These are phyloP conservation scores for Bombus soroeensis DNA, from an alignment of 1,140 invertebrate species.

Conservation along the genomic window DNA sequence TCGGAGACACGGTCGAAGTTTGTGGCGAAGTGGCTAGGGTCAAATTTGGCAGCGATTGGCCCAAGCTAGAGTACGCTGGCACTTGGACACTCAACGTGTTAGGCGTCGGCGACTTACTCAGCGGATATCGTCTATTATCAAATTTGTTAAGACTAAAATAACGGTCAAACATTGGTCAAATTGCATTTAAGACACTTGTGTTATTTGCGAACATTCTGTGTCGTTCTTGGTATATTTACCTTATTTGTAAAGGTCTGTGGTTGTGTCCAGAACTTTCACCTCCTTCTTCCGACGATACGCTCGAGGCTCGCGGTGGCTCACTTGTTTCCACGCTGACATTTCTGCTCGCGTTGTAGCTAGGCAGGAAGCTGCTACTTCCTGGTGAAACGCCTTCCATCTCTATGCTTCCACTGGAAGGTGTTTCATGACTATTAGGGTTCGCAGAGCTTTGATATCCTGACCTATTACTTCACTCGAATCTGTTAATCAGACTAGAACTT, in stretches of 20 bases:
- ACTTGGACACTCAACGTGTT: conserved; percentile 91
- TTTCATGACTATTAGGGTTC: neutral
- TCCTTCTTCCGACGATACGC: conserved; percentile 85
- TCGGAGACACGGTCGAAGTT: conserved; percentile 80
- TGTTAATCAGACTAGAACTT: neutral
- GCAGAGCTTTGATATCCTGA: neutral
- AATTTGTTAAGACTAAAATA: conserved; percentile 54
- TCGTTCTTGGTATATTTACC: conserved; percentile 64
- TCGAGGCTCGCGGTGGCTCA: conserved; percentile 83
- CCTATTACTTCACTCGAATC: neutral
- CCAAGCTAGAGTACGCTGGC: conserved; percentile 85
- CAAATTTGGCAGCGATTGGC: conserved; percentile 89
- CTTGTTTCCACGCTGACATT: conserved; percentile 84
- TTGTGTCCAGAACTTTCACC: conserved; percentile 75
- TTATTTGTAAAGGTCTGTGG: conserved; percentile 77
- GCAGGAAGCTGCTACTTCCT: conserved; percentile 80
- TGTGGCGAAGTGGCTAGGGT: conserved; percentile 83
- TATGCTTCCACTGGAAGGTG: conserved; percentile 85
- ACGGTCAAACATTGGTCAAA: conserved; percentile 34
- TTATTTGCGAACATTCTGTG: neutral
- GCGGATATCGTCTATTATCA: conserved; percentile 75
- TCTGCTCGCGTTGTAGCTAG: conserved; percentile 82
- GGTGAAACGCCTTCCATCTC: conserved; percentile 87
- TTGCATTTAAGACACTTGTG: neutral
- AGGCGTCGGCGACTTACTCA: conserved; percentile 83